phyloP scores from a whole-genome alignment of 2,888 invertebrate genomes.

The Harmothoe impar region DNA sequence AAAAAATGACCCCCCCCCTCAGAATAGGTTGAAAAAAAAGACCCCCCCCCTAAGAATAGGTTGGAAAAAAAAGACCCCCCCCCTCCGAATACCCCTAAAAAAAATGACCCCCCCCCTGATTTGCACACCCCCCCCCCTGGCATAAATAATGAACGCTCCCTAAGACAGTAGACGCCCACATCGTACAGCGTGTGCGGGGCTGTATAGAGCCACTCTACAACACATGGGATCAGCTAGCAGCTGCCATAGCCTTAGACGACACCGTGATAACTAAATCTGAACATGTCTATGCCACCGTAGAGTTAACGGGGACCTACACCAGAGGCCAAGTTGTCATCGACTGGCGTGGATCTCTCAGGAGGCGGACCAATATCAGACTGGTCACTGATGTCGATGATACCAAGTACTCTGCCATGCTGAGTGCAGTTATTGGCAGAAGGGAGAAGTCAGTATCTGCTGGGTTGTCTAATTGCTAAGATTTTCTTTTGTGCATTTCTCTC shows the following conservation, averaged over 20 bases:
- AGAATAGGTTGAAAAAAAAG: no score
- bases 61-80: no score
- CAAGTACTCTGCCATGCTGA: neutral
- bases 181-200: neutral
- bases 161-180: neutral
- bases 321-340: constrained; percentile 88
- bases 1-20: no score
- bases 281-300: constrained; percentile 84
- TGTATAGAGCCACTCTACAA: neutral
- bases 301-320: constrained; percentile 86
- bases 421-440: neutral
- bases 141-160: no score
- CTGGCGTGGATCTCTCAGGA: constrained; percentile 71
- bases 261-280: constrained; percentile 72
- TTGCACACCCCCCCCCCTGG: no score
- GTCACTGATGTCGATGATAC: constrained; percentile 72
- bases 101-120: no score
- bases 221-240: constrained; percentile 77
- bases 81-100: no score
- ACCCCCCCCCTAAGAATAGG: no score
- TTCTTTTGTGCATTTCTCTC: no score
- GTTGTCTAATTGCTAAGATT: no score
- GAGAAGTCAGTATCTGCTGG: no score
- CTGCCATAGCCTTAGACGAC: constrained; percentile 74
- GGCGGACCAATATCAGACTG: constrained; percentile 74